Conservation (phyloP, 1,140 invertebrate species). For the Brachionus paranguensis region DNA sequence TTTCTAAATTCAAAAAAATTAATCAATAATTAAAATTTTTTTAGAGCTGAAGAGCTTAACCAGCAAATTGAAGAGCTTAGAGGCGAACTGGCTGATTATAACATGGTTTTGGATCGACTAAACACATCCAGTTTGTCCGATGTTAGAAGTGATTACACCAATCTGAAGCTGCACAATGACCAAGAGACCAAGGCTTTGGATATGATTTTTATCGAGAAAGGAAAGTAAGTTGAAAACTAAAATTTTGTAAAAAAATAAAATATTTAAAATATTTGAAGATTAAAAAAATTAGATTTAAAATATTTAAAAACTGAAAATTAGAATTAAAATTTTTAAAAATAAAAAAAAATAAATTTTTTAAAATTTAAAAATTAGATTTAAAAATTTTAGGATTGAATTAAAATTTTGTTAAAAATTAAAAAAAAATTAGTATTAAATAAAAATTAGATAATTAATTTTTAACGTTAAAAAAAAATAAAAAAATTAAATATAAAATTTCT, state of each 20-base stretch:
- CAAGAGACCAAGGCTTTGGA: conserved; percentile 29
- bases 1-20: too few relatives aligned
- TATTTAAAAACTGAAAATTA: too few relatives aligned
- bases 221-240: neutral
- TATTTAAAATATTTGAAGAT: neutral
- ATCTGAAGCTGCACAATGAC: conserved; percentile 37
- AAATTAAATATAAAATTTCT: neutral
- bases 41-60: conserved; percentile 36
- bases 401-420: too few relatives aligned
- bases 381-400: too few relatives aligned
- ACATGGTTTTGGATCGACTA: conserved; percentile 38
- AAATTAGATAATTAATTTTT: too few relatives aligned
- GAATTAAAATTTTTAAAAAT: neutral
- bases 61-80: conserved; percentile 33
- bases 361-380: neutral
- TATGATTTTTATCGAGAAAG: conserved; percentile 32
- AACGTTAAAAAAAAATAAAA: too few relatives aligned
- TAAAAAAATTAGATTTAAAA: neutral
- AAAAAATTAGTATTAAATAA: too few relatives aligned
- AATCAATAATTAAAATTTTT: neutral
- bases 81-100: conserved; percentile 35
- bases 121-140: conserved; percentile 29
- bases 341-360: too few relatives aligned
- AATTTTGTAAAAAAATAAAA: neutral
- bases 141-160: neutral